Evolutionary conservation across 2,888 invertebrate species (phyloP).

Genomic region (Blera fallax): DNA sequence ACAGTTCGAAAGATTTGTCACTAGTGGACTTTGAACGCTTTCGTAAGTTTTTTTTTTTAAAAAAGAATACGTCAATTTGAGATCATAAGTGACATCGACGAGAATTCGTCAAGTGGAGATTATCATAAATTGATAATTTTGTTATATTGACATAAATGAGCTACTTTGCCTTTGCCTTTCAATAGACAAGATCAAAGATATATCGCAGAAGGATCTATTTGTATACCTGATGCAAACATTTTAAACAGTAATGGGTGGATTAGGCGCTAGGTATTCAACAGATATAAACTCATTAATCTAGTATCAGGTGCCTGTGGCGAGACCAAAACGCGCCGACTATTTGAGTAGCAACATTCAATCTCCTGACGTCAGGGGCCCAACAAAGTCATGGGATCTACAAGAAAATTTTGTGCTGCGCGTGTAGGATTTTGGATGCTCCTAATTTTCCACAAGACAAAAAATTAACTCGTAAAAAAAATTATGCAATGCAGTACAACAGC

Average conservation of each 20-base stretch:
- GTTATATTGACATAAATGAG: too few species aligned
- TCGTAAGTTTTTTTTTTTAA: too few species aligned
- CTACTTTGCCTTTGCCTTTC: too few species aligned
- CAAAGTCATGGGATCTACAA: neutral
- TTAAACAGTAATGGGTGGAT: neutral
- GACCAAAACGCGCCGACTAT: neutral
- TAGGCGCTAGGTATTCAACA: neutral
- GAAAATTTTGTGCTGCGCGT: neutral
- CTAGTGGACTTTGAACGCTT: too few species aligned
- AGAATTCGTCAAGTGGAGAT: too few species aligned
- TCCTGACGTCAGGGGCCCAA: neutral
- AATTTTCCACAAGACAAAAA: neutral
- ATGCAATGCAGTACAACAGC: neutral
- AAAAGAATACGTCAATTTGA: too few species aligned
- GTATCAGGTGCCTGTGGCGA: neutral
- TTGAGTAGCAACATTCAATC: neutral
- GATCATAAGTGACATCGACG: too few species aligned
- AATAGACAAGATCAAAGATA: too few species aligned
- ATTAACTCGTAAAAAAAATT: neutral
- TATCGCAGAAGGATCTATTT: too few species aligned
- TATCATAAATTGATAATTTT: too few species aligned
- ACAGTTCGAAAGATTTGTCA: too few species aligned
- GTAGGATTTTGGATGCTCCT: neutral
- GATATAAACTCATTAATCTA: neutral
- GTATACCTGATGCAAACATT: neutral